Evolutionary conservation across 2,797 vertebrate species (phyloP), one percentile per base, ranked within the genome.

Genomic region (Urophycis tenuis): DNA sequence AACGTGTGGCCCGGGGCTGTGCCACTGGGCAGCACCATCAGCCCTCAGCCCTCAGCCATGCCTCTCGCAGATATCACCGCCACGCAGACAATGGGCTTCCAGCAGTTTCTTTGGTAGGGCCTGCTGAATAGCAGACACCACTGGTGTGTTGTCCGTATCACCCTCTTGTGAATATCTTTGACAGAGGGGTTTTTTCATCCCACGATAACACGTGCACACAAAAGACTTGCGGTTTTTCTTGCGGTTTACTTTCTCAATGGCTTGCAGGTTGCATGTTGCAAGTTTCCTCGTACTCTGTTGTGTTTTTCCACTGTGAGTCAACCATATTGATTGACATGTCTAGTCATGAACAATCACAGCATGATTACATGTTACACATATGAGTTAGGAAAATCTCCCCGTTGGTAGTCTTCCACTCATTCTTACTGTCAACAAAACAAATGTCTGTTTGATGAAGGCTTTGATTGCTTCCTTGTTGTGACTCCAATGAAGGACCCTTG

Each of bases 161-260:
- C 17, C 17, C 45, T 49, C 45, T 49, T 45, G 41, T 45, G 5
- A 36, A 36, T 19, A 2, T 45, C 17, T 17, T 19, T 45, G 30
- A n/a, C n/a, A n/a, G n/a, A n/a, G 45, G 49, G 17, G 11, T 3
- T 1, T 31, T 33, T 33, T 19, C 31, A 3, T 17, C 73, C 73
- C 35, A 49, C 5, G 45, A 19, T 30, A 8, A n/a, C 17, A 9
- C 32, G 72, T n/a, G n/a, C 35, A 29, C 14, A 60, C 1, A 31
- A 74, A 25, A 32, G 14, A 31, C 10, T 22, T 29, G 15, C 30
- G 5, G 45, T 22, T 53, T 79, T 80, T 85, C 83, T 71, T 85
- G 83, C 72, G 45, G 10, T 53, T 79, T 80, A 85, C 83, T 71
- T 85, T 84, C 72, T 83, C 80, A 74, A 49, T 79, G 35, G 64